phyloP scores from a whole-genome alignment of 1,140 invertebrate genomes.

The Andrena cerasifolii region DNA sequence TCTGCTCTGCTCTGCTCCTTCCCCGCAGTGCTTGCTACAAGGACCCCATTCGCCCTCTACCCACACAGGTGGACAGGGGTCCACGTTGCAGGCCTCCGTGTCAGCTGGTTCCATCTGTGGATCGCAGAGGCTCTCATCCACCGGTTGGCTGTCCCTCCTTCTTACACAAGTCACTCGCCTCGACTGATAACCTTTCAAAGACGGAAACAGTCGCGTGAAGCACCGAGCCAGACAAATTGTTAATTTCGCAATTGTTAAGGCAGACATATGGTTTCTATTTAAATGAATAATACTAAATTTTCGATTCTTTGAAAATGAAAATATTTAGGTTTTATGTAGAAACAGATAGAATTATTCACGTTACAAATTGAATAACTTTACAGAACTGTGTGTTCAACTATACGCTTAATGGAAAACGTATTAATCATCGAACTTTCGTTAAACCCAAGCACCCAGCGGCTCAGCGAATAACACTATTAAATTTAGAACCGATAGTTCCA shows the following conservation, averaged over 20 bases:
- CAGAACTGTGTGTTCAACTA: background rate
- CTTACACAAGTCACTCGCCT: constrained; percentile 89
- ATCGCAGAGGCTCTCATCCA: constrained; percentile 91
- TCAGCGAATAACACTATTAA: constrained; percentile 24
- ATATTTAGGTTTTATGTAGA: no score
- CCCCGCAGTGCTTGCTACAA: constrained; percentile 92
- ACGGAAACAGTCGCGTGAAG: no score
- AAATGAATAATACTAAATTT: no score
- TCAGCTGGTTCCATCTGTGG: constrained; percentile 85
- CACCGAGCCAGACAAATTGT: no score
- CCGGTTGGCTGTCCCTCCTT: constrained; percentile 86
- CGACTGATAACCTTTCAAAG: constrained; percentile 85
- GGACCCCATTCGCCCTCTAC: constrained; percentile 89
- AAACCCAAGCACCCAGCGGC: background rate
- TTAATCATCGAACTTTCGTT: constrained; percentile 22
- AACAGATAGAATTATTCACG: no score
- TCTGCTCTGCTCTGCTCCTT: constrained; percentile 87
- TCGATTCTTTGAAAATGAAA: no score
- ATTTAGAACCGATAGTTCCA: constrained; percentile 32
- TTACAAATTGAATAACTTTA: no score
- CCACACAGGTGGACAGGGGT: constrained; percentile 94
- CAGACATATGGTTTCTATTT: no score
- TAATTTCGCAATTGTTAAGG: no score
- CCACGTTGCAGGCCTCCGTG: constrained; percentile 88
- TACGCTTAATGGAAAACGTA: background rate